Percentiles rank a stretch among this genome's conserved stretches.
phyloP scores from a whole-genome alignment of 2,888 invertebrate genomes.

The Cheilosia grossa region DNA sequence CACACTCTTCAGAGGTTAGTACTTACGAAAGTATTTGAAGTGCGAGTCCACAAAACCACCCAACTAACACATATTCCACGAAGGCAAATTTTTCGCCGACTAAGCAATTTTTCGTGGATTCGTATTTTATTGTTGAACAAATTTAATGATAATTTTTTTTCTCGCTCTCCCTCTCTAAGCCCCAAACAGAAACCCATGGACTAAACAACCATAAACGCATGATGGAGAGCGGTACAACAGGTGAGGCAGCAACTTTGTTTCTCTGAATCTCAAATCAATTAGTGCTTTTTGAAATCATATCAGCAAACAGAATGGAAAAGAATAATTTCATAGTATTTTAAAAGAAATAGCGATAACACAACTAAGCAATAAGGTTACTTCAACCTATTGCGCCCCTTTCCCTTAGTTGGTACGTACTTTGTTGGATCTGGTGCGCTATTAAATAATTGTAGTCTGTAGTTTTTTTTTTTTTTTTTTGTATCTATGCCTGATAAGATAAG shows the following conservation, averaged over 20 bases:
- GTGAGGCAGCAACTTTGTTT: slow-evolving; percentile 27
- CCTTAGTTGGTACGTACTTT: slow-evolving; percentile 29
- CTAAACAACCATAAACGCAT: slow-evolving; percentile 25
- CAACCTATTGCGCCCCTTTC: slow-evolving; percentile 36
- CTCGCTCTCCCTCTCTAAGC: slow-evolving; percentile 33
- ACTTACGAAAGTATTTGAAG: slow-evolving; percentile 44
- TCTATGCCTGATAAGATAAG: slow-evolving; percentile 52
- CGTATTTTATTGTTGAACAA: slow-evolving; percentile 41
- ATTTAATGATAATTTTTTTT: slow-evolving; percentile 55
- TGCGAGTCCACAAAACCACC: not conserved
- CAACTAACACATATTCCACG: slow-evolving; percentile 29
- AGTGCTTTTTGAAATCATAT: slow-evolving; percentile 53
- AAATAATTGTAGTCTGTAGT: slow-evolving; percentile 40
- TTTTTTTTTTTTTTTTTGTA: not conserved
- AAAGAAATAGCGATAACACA: slow-evolving; percentile 50
- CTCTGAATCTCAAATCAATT: slow-evolving; percentile 56
- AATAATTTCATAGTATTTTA: slow-evolving; percentile 57
- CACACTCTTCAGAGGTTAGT: not conserved
- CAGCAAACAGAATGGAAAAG: slow-evolving; percentile 43
- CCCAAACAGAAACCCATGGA: not conserved
- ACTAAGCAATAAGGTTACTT: slow-evolving; percentile 46
- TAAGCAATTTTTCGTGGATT: slow-evolving; percentile 42
- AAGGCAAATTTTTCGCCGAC: slow-evolving; percentile 56
- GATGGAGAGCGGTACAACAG: slow-evolving; percentile 35
- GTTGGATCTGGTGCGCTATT: slow-evolving; percentile 17